A percentile compares a stretch with the other conserved stretches of the same genome.
phyloP scores from a whole-genome alignment of 2,888 invertebrate species.

The Chymomyza procnemis region DNA sequence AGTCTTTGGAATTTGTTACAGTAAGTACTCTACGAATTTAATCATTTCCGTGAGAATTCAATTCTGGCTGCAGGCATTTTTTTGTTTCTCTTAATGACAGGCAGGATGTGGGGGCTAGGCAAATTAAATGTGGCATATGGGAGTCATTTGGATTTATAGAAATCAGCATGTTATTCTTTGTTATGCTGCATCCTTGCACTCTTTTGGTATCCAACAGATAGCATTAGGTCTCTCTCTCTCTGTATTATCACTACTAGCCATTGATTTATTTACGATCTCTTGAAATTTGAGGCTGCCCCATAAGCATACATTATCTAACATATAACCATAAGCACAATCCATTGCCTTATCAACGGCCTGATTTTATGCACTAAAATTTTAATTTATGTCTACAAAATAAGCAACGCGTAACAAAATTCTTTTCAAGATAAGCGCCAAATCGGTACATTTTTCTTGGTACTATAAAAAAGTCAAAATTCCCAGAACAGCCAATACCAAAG shows the following conservation, averaged over 20 bases:
- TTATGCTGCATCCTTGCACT: not conserved
- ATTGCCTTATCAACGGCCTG: slow-evolving; percentile 21
- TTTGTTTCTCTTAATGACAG: not conserved
- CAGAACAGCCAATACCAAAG: not conserved
- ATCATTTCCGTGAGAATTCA: slow-evolving; percentile 56
- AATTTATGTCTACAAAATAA: slow-evolving; percentile 35
- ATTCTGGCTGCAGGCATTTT: slow-evolving; percentile 5
- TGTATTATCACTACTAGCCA: slow-evolving; percentile 31
- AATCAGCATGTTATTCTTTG: not conserved
- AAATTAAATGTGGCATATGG: slow-evolving; percentile 4
- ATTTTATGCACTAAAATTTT: slow-evolving; percentile 30
- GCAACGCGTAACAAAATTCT: not conserved
- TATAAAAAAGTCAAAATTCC: not conserved
- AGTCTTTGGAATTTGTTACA: slow-evolving; percentile 61
- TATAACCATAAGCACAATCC: slow-evolving; percentile 1
- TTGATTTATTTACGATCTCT: slow-evolving; percentile 59
- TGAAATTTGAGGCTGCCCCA: slow-evolving; percentile 35
- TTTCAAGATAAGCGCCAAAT: slow-evolving; percentile 29
- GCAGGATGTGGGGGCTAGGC: slow-evolving; percentile 45
- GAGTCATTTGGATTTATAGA: not conserved
- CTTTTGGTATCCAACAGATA: not conserved
- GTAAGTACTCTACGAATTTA: slow-evolving; percentile 20
- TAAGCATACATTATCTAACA: slow-evolving; percentile 37
- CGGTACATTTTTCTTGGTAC: not conserved
- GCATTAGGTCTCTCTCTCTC: slow-evolving; percentile 3